Base-by-base conservation (phyloP, 2,888 invertebrate genomes). In the Eupithecia vulgata region DNA sequence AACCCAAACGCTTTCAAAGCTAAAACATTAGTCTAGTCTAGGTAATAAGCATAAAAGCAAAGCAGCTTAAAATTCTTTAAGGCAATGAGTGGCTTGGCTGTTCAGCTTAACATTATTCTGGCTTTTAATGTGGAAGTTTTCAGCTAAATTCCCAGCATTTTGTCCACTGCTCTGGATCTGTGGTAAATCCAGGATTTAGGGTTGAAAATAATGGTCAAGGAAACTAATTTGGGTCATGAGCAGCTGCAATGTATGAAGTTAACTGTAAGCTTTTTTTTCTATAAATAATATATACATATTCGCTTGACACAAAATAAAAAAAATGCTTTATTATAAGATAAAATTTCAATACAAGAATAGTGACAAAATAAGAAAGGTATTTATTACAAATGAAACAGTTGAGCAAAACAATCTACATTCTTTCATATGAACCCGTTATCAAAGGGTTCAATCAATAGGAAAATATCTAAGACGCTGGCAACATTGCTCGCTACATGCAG, bases 81-180 rank as follows among this genome's bases (percentile, higher is more conserved):
- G 71, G 79, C 75, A 69, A 75, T 70, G 69, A 78, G 70, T 69
- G 68, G 69, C 67, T 68, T 70, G 69, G 67, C 68, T 66, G 61
- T 76, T 67, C 72, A 70, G 79, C 80, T 76, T 78, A 78, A 68
- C 76, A 79, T 79, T 79, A 80, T 73, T 78, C 75, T 79, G 71
- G 77, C 77, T 78, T 77, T 76, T 76, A 69, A 67, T 72, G 73
- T 67, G 72, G 73, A 68, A 73, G 74, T 76, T 73, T 73, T 8
- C 69, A 64, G 72, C 70, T 72, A 66, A 76, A 76, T 76, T 75
- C 76, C 73, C 72, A 69, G 75, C 75, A 72, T 79, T 80, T 76
- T 78, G 74, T 75, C 74, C 73, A 71, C 71, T 61, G 67, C 68
- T 72, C 73, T 71, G 72, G 72, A 78, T 76, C 69, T 73, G 72